Percentiles rank a stretch among this genome's conserved stretches.
Evolutionary conservation across 2,888 invertebrate genomes (phyloP).

Genomic region (Philonicus albiceps): DNA sequence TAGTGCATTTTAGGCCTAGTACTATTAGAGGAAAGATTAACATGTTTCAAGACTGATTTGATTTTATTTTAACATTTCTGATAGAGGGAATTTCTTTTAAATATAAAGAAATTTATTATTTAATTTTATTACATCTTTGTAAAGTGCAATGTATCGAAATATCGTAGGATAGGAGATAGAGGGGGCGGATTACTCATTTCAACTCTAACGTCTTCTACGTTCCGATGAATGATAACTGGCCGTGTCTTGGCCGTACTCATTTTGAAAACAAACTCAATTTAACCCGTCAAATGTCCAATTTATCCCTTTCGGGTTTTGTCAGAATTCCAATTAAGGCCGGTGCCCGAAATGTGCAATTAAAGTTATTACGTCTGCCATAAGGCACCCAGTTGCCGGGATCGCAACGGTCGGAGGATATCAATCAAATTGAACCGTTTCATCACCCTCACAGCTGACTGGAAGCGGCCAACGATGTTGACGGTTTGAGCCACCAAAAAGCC

Average conservation of each 20-base stretch:
- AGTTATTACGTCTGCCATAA: slow-evolving; percentile 22
- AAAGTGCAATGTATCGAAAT: neutral
- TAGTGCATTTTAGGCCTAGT: no score
- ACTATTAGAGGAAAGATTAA: no score
- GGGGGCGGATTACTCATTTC: neutral
- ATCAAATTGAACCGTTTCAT: neutral
- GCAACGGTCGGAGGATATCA: neutral
- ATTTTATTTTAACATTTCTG: no score
- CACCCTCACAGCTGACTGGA: neutral
- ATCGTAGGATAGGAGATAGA: neutral
- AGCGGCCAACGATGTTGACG: neutral
- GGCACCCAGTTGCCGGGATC: neutral
- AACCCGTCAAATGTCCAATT: neutral
- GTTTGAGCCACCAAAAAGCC: neutral
- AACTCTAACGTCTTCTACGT: neutral
- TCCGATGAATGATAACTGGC: neutral
- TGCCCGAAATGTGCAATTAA: slow-evolving; percentile 4
- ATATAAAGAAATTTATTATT: no score
- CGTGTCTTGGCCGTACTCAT: neutral
- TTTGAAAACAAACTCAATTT: neutral
- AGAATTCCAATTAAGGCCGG: slow-evolving; percentile 9
- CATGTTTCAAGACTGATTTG: no score
- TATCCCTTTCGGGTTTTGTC: neutral
- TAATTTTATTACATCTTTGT: no score
- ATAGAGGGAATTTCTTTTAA: no score